phyloP scores from a whole-genome alignment of 2,113 vertebrate genomes.

The Alligator sinensis region DNA sequence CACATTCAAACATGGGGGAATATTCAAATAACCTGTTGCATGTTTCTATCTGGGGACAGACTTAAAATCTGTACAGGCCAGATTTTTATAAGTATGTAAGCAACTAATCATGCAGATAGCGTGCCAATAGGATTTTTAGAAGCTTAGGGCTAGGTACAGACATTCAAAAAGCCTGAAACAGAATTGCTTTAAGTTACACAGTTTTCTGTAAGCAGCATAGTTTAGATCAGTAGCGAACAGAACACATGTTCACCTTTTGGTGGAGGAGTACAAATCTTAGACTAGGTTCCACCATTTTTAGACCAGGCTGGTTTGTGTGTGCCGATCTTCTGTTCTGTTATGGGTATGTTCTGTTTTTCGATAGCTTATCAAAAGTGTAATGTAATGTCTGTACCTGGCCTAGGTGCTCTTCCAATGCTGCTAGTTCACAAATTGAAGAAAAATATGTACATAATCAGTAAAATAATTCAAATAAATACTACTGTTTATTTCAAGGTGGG shows the following conservation, averaged over 20 bases:
- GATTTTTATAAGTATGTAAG: not conserved
- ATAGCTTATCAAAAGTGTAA: too few species aligned
- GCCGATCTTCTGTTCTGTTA: too few species aligned
- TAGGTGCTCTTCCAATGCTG: conserved; percentile 48
- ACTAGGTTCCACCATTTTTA: too few species aligned
- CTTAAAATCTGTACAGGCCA: not conserved
- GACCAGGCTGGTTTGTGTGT: too few species aligned
- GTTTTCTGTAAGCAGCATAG: too few species aligned
- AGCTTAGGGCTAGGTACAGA: not conserved
- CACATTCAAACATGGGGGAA: not conserved
- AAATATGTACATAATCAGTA: conserved; percentile 51
- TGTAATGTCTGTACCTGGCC: too few species aligned
- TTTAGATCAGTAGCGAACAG: too few species aligned
- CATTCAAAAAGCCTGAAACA: too few species aligned
- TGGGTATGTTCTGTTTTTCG: too few species aligned
- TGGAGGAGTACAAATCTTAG: too few species aligned
- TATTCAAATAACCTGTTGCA: not conserved
- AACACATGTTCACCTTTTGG: too few species aligned
- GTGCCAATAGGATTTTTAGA: conserved; percentile 28
- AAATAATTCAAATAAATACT: conserved; percentile 53
- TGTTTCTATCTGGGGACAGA: not conserved
- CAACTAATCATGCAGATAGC: conserved; percentile 32
- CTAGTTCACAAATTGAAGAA: conserved; percentile 39
- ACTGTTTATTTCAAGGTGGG: not conserved
- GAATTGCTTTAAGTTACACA: too few species aligned